phyloP scores from a whole-genome alignment of 2,797 vertebrate genomes.

The Phoxinus dragarum region DNA sequence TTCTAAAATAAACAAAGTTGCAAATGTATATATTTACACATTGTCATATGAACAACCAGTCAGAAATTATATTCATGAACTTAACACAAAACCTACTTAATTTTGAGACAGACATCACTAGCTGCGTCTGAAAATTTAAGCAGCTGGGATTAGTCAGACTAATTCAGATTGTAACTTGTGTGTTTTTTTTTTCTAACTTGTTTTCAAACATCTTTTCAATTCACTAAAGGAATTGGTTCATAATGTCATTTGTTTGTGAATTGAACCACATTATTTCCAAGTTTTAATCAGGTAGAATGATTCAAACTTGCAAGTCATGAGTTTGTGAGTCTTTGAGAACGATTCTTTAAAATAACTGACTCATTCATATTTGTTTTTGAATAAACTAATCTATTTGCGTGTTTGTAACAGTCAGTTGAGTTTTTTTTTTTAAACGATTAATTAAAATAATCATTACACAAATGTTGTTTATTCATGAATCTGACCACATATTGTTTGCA shows the following conservation, averaged over 20 bases:
- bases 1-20: neutral
- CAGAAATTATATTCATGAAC: neutral
- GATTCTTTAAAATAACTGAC: neutral
- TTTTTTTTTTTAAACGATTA: neutral
- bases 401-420: neutral
- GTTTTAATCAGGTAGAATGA: neutral
- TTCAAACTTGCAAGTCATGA: neutral
- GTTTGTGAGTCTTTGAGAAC: neutral
- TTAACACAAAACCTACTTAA: neutral
- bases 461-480: neutral
- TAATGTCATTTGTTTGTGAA: neutral
- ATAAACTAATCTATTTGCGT: neutral
- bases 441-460: neutral
- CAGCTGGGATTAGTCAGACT: neutral
- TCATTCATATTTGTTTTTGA: neutral
- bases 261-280: neutral
- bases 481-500: neutral
- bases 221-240: neutral
- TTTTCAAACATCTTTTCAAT: neutral
- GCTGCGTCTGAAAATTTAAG: neutral
- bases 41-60: neutral
- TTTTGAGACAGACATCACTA: neutral
- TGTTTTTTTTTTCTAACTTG: neutral
- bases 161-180: neutral
- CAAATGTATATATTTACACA: neutral